A percentile compares a stretch with the other conserved stretches of the same genome.
phyloP scores from a whole-genome alignment of 2,797 vertebrate species.

The Phalloptychus januarius region DNA sequence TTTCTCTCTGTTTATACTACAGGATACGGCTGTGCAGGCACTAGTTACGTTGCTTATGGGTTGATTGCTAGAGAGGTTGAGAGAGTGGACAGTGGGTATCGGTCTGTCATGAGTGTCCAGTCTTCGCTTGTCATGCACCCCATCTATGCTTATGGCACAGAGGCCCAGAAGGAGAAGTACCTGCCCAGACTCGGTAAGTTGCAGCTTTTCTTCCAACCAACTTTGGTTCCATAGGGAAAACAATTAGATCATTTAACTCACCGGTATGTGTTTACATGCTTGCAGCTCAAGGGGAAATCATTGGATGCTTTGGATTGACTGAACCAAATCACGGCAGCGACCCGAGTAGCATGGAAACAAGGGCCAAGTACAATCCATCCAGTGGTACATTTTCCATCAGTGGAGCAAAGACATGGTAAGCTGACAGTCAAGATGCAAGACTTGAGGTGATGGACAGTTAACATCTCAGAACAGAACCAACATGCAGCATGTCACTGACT shows the following conservation, averaged over 20 bases:
- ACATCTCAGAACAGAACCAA: not conserved
- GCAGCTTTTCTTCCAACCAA: not conserved
- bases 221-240: not conserved
- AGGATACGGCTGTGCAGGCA: not conserved
- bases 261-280: not conserved
- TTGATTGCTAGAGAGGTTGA: slow-evolving; percentile 90
- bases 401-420: slow-evolving; percentile 90
- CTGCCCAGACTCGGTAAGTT: slow-evolving; percentile 85
- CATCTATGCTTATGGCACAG: slow-evolving; percentile 86
- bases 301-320: slow-evolving; percentile 92
- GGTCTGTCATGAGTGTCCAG: slow-evolving; percentile 91
- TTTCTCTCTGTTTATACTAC: not conserved
- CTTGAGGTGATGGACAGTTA: not conserved
- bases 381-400: slow-evolving; percentile 85
- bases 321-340: slow-evolving; percentile 93
- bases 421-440: not conserved
- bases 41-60: slow-evolving; percentile 72
- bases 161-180: slow-evolving; percentile 86
- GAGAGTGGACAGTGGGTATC: slow-evolving; percentile 91
- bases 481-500: not conserved
- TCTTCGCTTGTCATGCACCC: slow-evolving; percentile 93
- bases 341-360: slow-evolving; percentile 88
- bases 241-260: not conserved
- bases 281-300: slow-evolving; percentile 85
- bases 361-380: slow-evolving; percentile 82